These are phyloP conservation scores for Drosophila prosaltans DNA, from an alignment of 1,140 invertebrate genomes.

Conservation along the genomic window DNA sequence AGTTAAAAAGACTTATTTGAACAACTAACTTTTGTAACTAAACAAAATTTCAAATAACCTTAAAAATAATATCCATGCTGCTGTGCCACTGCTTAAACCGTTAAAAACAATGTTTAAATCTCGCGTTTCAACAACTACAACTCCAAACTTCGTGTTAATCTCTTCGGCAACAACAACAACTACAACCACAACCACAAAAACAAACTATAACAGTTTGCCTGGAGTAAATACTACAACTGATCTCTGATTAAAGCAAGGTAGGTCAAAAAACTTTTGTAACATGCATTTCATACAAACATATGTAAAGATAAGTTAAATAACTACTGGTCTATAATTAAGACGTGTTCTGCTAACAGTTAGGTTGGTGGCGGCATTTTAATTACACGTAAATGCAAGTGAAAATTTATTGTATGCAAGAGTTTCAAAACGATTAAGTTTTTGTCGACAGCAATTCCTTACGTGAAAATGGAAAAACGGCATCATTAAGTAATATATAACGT, in stretches of 20 bases:
- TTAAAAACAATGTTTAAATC: constrained; percentile 62
- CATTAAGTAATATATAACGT: not conserved
- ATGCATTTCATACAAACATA: constrained; percentile 15
- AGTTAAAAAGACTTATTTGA: constrained; percentile 36
- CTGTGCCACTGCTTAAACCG: constrained; percentile 61
- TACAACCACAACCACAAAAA: constrained; percentile 50
- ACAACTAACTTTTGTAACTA: constrained; percentile 61
- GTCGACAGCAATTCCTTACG: constrained; percentile 17
- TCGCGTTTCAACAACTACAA: constrained; percentile 77
- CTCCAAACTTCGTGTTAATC: constrained; percentile 79
- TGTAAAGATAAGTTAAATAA: constrained; percentile 24
- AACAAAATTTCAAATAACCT: constrained; percentile 62
- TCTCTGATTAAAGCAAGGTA: constrained; percentile 82
- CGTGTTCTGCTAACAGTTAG: constrained; percentile 53
- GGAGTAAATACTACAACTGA: constrained; percentile 83
- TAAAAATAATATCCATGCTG: constrained; percentile 70
- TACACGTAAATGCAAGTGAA: constrained; percentile 27
- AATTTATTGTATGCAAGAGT: constrained; percentile 37
- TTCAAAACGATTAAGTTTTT: constrained; percentile 33
- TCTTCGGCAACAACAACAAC: constrained; percentile 74
- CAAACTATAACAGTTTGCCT: constrained; percentile 80
- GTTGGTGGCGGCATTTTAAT: constrained; percentile 48
- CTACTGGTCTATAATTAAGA: constrained; percentile 22
- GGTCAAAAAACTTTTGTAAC: constrained; percentile 48
- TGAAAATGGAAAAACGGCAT: not conserved